Evolutionary conservation across 35 echinoderm and acorn worm genomes (phyloP).

Genomic region (Strongylocentrotus purpuratus): DNA sequence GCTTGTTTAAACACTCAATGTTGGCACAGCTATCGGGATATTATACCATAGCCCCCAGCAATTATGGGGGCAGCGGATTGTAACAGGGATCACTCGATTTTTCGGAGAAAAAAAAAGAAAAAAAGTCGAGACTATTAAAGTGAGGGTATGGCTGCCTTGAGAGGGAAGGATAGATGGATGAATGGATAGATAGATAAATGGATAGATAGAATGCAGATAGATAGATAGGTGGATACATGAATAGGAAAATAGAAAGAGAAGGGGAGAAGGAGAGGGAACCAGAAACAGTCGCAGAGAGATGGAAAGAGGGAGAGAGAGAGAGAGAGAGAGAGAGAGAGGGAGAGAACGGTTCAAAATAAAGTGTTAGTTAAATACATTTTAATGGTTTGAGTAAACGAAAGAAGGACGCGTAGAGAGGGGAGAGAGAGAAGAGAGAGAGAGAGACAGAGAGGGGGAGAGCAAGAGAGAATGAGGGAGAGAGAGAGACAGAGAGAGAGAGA

Average conservation of each 20-base stretch:
- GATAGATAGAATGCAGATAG: not conserved
- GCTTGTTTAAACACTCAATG: not conserved
- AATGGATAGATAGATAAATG: not conserved
- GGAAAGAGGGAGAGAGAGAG: no score
- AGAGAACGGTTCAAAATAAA: no score
- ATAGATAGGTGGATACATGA: not conserved
- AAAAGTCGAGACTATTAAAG: not conserved
- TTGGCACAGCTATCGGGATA: constrained; percentile 1
- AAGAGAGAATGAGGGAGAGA: no score
- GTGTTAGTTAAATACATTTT: no score
- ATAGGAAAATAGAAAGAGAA: not conserved
- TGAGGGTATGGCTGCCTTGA: not conserved
- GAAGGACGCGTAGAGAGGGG: not conserved
- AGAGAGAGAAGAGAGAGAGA: not conserved
- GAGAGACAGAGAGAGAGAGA: no score
- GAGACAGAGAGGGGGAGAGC: not conserved
- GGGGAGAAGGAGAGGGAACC: not conserved
- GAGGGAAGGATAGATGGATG: not conserved
- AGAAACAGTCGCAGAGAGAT: not conserved
- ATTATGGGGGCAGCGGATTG: not conserved
- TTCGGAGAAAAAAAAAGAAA: not conserved
- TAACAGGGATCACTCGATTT: not conserved
- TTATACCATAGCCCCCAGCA: constrained; percentile 15
- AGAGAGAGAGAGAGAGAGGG: no score
- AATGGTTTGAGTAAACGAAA: no score